Conservation (phyloP, 2,113 vertebrate species). For the Rhinogobius similis region DNA sequence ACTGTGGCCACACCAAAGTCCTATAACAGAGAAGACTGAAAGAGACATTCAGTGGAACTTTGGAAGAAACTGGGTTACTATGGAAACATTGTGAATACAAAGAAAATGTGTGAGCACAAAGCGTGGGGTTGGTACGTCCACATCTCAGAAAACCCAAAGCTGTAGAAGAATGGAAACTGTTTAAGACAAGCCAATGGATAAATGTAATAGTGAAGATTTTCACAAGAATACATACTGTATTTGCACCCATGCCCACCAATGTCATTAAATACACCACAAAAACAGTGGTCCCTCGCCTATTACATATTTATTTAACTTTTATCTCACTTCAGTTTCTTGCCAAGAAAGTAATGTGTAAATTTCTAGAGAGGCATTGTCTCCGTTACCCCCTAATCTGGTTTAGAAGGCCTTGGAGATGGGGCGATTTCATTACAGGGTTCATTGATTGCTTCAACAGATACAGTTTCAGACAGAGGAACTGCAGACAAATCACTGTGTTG, state of each 20-base stretch:
- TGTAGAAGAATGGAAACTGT: conserved; percentile 28
- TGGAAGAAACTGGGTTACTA: conserved; percentile 62
- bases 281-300: too few relatives aligned
- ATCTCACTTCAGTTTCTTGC: conserved; percentile 7
- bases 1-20: conserved; percentile 36
- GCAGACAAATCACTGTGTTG: conserved; percentile 17
- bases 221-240: conserved; percentile 3
- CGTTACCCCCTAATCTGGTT: conserved; percentile 21
- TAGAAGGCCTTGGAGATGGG: not conserved
- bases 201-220: conserved; percentile 24
- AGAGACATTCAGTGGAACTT: conserved; percentile 49
- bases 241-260: not conserved
- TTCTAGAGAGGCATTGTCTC: not conserved
- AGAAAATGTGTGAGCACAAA: conserved; percentile 52
- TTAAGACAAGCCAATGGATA: conserved; percentile 12
- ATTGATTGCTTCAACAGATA: conserved; percentile 23
- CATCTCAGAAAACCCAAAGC: conserved; percentile 45
- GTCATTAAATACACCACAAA: not conserved
- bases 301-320: not conserved
- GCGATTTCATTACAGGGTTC: conserved; percentile 6
- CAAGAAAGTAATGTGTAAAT: not conserved
- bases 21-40: conserved; percentile 31
- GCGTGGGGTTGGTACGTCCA: conserved; percentile 33
- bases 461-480: conserved; percentile 14
- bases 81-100: conserved; percentile 59